A percentile compares a stretch with the other conserved stretches of the same genome.
Conservation (phyloP, 2,113 vertebrate species). For the Campylomormyrus tamandua region DNA sequence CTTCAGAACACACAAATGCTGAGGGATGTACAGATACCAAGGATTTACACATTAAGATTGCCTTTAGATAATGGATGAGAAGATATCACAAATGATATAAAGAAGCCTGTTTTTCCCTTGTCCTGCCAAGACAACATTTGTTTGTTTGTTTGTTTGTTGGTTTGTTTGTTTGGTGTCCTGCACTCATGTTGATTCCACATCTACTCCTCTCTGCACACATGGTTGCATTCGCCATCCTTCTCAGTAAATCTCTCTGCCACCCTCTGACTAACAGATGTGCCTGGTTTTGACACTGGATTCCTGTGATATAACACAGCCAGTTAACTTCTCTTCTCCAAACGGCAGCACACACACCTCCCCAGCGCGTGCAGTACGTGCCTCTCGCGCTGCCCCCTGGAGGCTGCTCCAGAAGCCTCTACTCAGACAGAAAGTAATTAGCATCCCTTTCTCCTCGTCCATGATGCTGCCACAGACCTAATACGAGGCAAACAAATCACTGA, state of each 20-base stretch:
- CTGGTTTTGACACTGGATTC: constrained; percentile 19
- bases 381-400: not conserved
- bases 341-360: not conserved
- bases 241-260: not conserved
- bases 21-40: not conserved
- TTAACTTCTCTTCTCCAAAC: not conserved
- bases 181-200: not conserved
- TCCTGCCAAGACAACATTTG: not conserved
- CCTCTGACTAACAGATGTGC: constrained; percentile 2
- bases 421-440: constrained; percentile 37
- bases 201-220: not conserved
- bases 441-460: constrained; percentile 6
- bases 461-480: not conserved
- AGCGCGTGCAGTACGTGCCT: too few species aligned
- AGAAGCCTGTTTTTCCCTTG: not conserved
- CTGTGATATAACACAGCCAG: constrained; percentile 13
- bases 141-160: not conserved
- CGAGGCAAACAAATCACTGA: constrained; percentile 7
- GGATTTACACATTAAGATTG: not conserved
- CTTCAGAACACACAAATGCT: constrained; percentile 6
- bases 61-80: not conserved
- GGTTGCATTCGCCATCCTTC: not conserved
- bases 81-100: not conserved
- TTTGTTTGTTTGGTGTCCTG: not conserved
- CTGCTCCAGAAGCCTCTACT: not conserved